Base-by-base conservation (phyloP, 2,113 vertebrate species). In the Uria lomvia region DNA sequence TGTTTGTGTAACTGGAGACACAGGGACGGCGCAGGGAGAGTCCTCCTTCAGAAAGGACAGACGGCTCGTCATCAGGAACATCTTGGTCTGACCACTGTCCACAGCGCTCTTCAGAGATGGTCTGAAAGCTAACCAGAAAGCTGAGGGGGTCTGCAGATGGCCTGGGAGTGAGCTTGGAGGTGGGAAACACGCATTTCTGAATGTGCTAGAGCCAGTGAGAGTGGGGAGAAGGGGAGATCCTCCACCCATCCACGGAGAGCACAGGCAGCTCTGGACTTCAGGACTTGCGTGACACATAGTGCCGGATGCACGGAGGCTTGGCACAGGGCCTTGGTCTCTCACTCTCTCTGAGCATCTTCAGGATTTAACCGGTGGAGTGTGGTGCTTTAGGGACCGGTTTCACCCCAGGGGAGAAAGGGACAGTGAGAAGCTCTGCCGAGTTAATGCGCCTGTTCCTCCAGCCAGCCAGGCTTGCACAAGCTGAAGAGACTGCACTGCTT, bases 361-460 rank as follows among this genome's bases (percentile, higher is more conserved):
- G 32, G 55, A 13, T 36, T 59, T 29, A 32, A 16, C 17, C 2
- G 2, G 9, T 4, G 73, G 11, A 5, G 53, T 11, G 32, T 5
- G 1, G 52, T 24, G 56, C 56, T 63, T 63, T 16, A 11, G 49
- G 56, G 66, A 20, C 1, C 5, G 29, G 40, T 55, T 47, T 19
- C 32, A 38, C 38, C 45, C 55, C 9, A 0, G 45, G 62, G 17
- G 27, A 70, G 22, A 34, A 70, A 27, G 47, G 55, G 63, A 21
- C 68, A 32, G 49, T 1, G 22, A 43, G 49, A 6, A 63, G 68
- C 32, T 84, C 50, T 42, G 29, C 15, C 3, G 5, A 49, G 40
- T 15, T 12, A 16, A 29, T 0, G 15, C 1, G 0, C 53, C 43
- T 2, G 1, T 9, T 56, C 42, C 67, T 63, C 50, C 58, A 12